Conservation (phyloP, 2,888 invertebrate species). For the Buathra laborator region DNA sequence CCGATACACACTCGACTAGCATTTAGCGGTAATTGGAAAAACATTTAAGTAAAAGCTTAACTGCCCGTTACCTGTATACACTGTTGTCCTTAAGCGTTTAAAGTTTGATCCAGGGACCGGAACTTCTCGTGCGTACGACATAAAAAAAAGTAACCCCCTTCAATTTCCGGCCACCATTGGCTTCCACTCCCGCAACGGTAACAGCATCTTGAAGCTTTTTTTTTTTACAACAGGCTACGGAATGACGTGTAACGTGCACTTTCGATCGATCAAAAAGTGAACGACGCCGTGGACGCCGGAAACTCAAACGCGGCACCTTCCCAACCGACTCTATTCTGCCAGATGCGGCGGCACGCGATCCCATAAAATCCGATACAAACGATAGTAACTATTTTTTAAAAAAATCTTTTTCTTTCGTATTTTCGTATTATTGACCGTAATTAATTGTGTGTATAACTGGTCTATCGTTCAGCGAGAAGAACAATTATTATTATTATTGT, state of each 20-base stretch:
- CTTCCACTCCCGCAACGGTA: not conserved
- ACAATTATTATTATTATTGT: not conserved
- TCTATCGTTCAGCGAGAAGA: not conserved
- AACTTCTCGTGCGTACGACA: conserved; percentile 34
- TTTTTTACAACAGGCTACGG: conserved; percentile 13
- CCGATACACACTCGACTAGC: no score
- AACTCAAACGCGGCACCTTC: conserved; percentile 19
- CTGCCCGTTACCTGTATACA: not conserved
- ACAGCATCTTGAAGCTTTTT: not conserved
- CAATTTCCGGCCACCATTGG: conserved; percentile 5
- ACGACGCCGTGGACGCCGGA: conserved; percentile 17
- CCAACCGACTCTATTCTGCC: not conserved
- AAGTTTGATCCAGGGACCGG: conserved; percentile 31
- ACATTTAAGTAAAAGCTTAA: conserved; percentile 17
- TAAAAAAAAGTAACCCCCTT: not conserved
- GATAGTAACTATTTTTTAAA: not conserved
- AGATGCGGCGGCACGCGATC: conserved; percentile 40
- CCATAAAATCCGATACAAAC: conserved; percentile 9
- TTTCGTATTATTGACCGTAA: not conserved
- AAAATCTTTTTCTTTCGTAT: not conserved
- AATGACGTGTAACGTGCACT: conserved; percentile 12
- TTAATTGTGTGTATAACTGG: not conserved
- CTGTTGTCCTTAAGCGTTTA: not conserved
- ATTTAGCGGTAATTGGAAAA: conserved; percentile 15
- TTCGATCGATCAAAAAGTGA: conserved; percentile 39